These are phyloP conservation scores for Oscheius sp. DNA, from an alignment of 1,140 invertebrate genomes.

Conservation along the genomic window DNA sequence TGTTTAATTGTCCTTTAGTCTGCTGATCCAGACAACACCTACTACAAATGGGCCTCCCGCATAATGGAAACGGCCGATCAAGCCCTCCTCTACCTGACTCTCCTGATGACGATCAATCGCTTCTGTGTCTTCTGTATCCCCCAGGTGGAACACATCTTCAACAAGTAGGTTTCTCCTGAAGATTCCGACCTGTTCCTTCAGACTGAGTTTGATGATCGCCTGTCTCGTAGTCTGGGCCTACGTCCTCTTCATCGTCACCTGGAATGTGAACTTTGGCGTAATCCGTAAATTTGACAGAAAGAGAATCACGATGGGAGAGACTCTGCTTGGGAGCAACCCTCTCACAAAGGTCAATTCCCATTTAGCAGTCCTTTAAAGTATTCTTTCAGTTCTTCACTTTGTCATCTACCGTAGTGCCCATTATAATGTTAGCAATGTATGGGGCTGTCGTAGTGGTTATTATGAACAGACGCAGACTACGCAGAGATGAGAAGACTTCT, in stretches of 20 bases:
- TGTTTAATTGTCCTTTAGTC: too few species aligned
- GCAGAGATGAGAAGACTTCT: not conserved
- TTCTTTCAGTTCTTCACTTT: conserved; percentile 22
- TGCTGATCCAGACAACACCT: not conserved
- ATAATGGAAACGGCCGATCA: conserved; percentile 12
- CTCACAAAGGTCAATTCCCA: conserved; percentile 8
- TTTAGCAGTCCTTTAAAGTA: not conserved
- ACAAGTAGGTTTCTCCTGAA: not conserved
- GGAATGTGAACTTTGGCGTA: conserved; percentile 19
- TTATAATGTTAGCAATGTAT: conserved; percentile 21
- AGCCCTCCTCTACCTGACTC: conserved; percentile 16
- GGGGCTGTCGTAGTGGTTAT: conserved; percentile 12
- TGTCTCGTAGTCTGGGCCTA: conserved; percentile 13
- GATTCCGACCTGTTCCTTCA: not conserved
- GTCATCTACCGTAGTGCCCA: not conserved
- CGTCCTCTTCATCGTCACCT: conserved; percentile 14
- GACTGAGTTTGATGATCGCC: not conserved
- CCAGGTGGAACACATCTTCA: not conserved
- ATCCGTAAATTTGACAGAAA: conserved; percentile 1
- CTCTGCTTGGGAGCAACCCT: conserved; percentile 2
- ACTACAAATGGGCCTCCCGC: conserved; percentile 10
- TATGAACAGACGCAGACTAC: conserved; percentile 13
- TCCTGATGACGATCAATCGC: conserved; percentile 28
- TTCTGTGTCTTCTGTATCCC: conserved; percentile 24
- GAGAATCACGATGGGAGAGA: conserved; percentile 10